Conservation (phyloP, 2,113 vertebrate species). For the Pelodiscus sinensis region DNA sequence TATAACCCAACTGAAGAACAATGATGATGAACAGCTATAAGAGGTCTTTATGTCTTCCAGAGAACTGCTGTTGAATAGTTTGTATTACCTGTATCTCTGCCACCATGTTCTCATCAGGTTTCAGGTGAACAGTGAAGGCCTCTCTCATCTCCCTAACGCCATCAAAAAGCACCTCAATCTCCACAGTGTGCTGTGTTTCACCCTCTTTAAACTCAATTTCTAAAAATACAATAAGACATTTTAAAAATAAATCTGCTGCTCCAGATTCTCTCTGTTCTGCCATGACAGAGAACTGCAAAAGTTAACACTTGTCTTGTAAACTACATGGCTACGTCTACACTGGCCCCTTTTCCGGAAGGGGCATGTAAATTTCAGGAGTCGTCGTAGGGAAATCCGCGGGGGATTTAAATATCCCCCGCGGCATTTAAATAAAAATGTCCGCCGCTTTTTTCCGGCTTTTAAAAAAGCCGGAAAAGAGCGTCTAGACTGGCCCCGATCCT, state of each 20-base stretch:
- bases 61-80: neutral
- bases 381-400: too few relatives aligned
- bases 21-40: neutral
- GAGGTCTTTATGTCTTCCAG: neutral
- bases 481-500: too few relatives aligned
- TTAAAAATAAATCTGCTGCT: conserved; percentile 11
- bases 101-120: conserved; percentile 94
- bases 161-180: conserved; percentile 91
- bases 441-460: too few relatives aligned
- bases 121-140: conserved; percentile 93
- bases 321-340: too few relatives aligned
- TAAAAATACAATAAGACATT: conserved; percentile 65
- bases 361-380: too few relatives aligned
- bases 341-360: too few relatives aligned
- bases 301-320: neutral
- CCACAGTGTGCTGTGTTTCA: conserved; percentile 87
- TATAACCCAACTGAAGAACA: neutral
- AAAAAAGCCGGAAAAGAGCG: too few relatives aligned
- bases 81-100: conserved; percentile 90
- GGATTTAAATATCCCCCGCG: too few relatives aligned
- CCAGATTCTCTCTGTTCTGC: neutral
- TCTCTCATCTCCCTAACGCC: conserved; percentile 92
- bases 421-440: too few relatives aligned
- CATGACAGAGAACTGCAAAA: neutral
- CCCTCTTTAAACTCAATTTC: conserved; percentile 92